Conservation (phyloP, 2,113 vertebrate species). For the Aspiorhynchus laticeps region DNA sequence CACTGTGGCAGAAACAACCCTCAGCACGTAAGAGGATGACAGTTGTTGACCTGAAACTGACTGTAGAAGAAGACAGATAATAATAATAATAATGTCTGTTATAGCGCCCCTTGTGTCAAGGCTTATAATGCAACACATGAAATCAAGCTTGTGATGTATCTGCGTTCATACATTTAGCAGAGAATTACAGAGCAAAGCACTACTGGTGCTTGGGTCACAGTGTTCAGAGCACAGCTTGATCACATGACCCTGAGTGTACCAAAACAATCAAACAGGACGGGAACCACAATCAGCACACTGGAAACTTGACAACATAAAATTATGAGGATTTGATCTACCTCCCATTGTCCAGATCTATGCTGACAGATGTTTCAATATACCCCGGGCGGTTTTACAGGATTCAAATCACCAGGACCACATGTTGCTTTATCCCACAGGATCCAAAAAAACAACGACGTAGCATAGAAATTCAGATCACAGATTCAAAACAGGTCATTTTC, state of each 20-base stretch:
- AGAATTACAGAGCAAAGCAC: background rate
- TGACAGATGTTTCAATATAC: conserved; percentile 32
- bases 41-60: background rate
- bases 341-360: conserved; percentile 16
- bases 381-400: conserved; percentile 4
- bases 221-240: background rate
- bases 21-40: background rate
- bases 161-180: background rate
- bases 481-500: background rate
- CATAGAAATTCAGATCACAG: conserved; percentile 8
- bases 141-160: background rate
- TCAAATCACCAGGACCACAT: conserved; percentile 21
- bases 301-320: conserved; percentile 23
- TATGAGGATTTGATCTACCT: conserved; percentile 9
- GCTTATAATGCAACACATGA: background rate
- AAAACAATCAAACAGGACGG: background rate
- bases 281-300: background rate
- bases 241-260: background rate
- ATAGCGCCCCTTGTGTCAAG: background rate
- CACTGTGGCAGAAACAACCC: no score
- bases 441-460: background rate
- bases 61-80: background rate
- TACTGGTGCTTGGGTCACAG: background rate
- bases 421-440: conserved; percentile 20
- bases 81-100: background rate